Percentiles rank a stretch among this genome's conserved stretches.
Evolutionary conservation across 2,888 invertebrate genomes (phyloP).

Genomic region (Oscheius sp.): DNA sequence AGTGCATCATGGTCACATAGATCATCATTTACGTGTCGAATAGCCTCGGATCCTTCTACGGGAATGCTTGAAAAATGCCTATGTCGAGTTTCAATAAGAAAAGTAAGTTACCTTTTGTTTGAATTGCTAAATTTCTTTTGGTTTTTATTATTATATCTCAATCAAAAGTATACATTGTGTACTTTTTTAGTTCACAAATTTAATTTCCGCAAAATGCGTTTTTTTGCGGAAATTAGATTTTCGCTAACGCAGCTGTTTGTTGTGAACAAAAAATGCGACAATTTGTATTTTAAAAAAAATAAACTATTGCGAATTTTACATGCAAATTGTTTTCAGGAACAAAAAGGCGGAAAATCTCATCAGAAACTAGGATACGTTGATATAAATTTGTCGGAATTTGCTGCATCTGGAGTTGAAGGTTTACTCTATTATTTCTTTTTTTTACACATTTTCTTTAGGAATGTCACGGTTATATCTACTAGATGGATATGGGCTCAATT

Average conservation of each 20-base stretch:
- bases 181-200: neutral
- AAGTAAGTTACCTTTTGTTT: constrained; percentile 75
- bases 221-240: neutral
- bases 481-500: constrained; percentile 89
- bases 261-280: neutral
- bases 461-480: constrained; percentile 86
- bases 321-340: constrained; percentile 74
- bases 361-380: constrained; percentile 97
- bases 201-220: neutral
- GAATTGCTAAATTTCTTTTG: constrained; percentile 10
- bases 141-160: neutral
- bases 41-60: constrained; percentile 93
- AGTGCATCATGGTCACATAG: constrained; percentile 87
- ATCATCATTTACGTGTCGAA: constrained; percentile 92
- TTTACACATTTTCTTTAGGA: constrained; percentile 52
- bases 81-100: constrained; percentile 91
- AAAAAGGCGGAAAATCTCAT: constrained; percentile 83
- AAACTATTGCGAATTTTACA: neutral
- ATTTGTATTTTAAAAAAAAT: neutral
- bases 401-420: constrained; percentile 83
- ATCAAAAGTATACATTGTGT: neutral
- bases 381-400: constrained; percentile 94
- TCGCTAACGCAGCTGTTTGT: neutral
- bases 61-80: constrained; percentile 92
- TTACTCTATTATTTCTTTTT: too few relatives aligned